A percentile compares a stretch with the other conserved stretches of the same genome.
These are phyloP conservation scores for Imbricaverruca yamaguchii DNA, from an alignment of 2,888 invertebrate genomes.

Conservation along the genomic window DNA sequence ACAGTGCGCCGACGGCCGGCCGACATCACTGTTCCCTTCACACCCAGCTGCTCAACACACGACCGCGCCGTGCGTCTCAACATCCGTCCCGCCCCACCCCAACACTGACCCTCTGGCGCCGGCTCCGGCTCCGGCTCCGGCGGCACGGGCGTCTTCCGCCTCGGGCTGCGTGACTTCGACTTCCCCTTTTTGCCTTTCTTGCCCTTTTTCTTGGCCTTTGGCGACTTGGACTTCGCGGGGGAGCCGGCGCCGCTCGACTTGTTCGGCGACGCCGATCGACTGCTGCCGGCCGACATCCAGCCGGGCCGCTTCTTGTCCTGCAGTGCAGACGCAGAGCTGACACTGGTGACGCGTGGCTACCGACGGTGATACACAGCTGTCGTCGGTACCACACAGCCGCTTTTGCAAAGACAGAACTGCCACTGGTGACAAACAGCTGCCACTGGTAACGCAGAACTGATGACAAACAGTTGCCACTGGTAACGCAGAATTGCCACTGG, in stretches of 20 bases:
- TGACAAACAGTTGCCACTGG: too few relatives aligned
- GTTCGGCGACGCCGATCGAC: not conserved
- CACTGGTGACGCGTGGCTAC: too few relatives aligned
- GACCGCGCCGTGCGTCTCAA: too few relatives aligned
- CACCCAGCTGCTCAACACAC: too few relatives aligned
- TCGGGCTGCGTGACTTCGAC: conserved; percentile 13
- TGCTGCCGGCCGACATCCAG: not conserved
- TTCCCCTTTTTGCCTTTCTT: not conserved
- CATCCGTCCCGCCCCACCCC: not conserved
- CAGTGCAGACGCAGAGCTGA: not conserved
- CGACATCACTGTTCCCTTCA: too few relatives aligned
- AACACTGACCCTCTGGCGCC: not conserved
- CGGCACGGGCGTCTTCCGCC: not conserved
- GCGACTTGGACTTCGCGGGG: not conserved
- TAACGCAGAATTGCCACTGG: too few relatives aligned
- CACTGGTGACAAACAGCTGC: too few relatives aligned
- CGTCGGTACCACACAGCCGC: too few relatives aligned
- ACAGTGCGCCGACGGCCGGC: too few relatives aligned
- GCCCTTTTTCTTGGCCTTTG: not conserved
- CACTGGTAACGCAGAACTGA: too few relatives aligned
- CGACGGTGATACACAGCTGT: too few relatives aligned
- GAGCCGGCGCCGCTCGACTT: not conserved
- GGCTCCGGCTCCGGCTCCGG: conserved; percentile 1
- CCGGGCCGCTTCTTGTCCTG: not conserved
- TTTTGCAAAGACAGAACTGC: too few relatives aligned